A percentile compares a stretch with the other conserved stretches of the same genome.
phyloP scores from a whole-genome alignment of 2,888 invertebrate species.

The Diploptera punctata region DNA sequence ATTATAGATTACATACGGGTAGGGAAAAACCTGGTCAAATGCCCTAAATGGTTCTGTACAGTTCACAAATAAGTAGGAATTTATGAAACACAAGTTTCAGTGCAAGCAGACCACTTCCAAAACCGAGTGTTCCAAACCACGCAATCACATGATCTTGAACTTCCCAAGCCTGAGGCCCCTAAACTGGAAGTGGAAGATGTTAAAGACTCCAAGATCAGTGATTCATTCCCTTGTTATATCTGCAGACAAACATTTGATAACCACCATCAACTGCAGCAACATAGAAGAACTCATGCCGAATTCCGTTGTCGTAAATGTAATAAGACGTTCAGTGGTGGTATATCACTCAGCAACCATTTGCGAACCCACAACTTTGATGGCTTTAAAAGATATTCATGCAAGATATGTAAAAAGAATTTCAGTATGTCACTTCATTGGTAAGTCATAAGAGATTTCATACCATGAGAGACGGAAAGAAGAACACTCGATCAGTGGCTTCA shows the following conservation, averaged over 20 bases:
- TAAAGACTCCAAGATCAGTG: background rate
- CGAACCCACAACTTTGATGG: constrained; percentile 29
- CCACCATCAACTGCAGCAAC: constrained; percentile 13
- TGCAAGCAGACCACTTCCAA: no score
- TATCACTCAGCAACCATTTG: constrained; percentile 34
- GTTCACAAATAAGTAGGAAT: constrained; percentile 26
- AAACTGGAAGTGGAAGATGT: background rate
- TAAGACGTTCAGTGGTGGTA: constrained; percentile 32
- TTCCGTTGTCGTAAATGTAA: constrained; percentile 31
- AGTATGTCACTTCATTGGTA: constrained; percentile 22
- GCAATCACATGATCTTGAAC: background rate
- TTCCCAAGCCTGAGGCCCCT: background rate
- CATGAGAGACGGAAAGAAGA: constrained; percentile 5
- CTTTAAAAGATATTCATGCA: constrained; percentile 22
- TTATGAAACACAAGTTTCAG: constrained; percentile 9
- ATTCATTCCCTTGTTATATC: constrained; percentile 31
- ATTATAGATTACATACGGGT: constrained; percentile 45
- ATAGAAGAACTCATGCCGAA: constrained; percentile 11
- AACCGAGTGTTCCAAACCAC: no score
- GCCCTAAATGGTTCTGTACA: constrained; percentile 14
- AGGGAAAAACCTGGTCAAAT: constrained; percentile 12
- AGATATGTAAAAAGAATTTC: constrained; percentile 30
- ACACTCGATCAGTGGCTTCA: no score
- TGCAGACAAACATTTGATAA: constrained; percentile 26
- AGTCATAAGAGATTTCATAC: constrained; percentile 33